phyloP scores from a whole-genome alignment of 2,888 invertebrate genomes.

The Tricholauxania praeusta region DNA sequence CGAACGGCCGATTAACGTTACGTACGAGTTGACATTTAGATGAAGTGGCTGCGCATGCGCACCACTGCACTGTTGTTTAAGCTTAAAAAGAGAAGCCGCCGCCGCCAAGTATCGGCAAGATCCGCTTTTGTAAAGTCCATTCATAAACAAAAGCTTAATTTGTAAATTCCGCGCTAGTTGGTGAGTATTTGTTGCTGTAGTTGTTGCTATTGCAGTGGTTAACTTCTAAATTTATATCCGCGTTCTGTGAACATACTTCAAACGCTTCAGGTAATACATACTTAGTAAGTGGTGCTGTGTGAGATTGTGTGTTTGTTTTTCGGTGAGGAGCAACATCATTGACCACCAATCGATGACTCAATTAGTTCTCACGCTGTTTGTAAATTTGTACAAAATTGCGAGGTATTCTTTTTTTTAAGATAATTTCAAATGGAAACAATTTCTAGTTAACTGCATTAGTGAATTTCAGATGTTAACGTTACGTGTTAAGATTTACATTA shows the following conservation, averaged over 20 bases:
- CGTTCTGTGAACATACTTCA: conserved; percentile 17
- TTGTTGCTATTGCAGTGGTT: conserved; percentile 3
- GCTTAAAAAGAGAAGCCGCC: conserved; percentile 22
- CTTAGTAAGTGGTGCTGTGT: neutral
- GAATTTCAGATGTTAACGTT: too few species aligned
- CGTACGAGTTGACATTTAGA: conserved; percentile 66
- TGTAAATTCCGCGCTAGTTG: conserved; percentile 38
- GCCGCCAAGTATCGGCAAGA: conserved; percentile 5
- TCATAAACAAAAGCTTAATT: conserved; percentile 65
- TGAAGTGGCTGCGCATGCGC: conserved; percentile 55
- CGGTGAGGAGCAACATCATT: neutral
- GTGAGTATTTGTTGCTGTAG: conserved; percentile 16
- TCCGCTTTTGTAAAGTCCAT: conserved; percentile 57
- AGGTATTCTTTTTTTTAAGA: too few species aligned
- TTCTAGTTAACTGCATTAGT: too few species aligned
- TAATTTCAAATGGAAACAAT: too few species aligned
- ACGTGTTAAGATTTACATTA: too few species aligned
- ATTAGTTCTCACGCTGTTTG: conserved; percentile 36
- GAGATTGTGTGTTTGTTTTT: neutral
- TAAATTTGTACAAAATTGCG: neutral
- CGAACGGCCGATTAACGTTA: conserved; percentile 38
- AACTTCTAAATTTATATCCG: conserved; percentile 22
- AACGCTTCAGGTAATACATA: neutral
- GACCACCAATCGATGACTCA: conserved; percentile 25
- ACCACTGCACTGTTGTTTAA: neutral